Evolutionary conservation across 2,113 vertebrate genomes (phyloP).

Genomic region (Cinclus cinclus): DNA sequence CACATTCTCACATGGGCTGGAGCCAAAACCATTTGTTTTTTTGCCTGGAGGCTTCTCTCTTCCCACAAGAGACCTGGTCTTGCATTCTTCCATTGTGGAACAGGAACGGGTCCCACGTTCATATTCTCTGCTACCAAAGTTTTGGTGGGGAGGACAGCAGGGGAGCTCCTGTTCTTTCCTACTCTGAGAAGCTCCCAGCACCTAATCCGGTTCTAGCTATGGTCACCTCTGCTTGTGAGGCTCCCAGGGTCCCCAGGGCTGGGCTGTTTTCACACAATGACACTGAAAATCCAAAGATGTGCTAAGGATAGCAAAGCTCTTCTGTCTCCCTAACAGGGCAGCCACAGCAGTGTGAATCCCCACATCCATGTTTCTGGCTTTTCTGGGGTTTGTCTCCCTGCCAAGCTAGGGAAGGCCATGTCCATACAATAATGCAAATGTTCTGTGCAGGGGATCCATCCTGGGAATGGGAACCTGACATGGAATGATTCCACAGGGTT

Average conservation of each 20-base stretch:
- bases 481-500: background rate
- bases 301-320: background rate
- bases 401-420: accelerated
- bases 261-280: background rate
- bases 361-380: background rate
- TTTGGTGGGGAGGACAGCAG: background rate
- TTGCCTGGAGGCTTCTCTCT: constrained; percentile 48
- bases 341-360: background rate
- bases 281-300: background rate
- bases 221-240: background rate
- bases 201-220: background rate
- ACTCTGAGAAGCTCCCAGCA: background rate
- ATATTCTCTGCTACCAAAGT: background rate
- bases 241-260: background rate
- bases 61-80: constrained; percentile 51
- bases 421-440: background rate
- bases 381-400: background rate
- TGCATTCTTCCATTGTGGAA: constrained; percentile 39
- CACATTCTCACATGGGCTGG: constrained; percentile 4
- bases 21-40: constrained; percentile 57
- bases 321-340: background rate
- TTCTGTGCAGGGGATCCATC: background rate
- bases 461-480: background rate
- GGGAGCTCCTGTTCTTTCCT: background rate
- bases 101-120: background rate